Evolutionary conservation across 2,113 vertebrate genomes (phyloP).

Genomic region (Mirounga angustirostris): DNA sequence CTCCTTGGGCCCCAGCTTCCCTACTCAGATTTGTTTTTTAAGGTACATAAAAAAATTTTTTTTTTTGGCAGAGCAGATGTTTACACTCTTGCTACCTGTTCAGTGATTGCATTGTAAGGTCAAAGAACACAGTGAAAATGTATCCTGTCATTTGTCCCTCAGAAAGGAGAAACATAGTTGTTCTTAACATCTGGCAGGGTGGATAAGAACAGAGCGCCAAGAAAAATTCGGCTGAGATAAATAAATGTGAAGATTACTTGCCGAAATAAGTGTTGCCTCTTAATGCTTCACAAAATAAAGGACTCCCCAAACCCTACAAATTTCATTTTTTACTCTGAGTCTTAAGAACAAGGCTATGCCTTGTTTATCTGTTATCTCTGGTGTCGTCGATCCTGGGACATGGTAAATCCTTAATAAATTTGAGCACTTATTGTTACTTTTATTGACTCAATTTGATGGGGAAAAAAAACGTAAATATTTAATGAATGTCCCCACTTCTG

Average conservation of each 20-base stretch:
- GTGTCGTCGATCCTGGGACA: background rate
- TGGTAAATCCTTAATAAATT: slow-evolving; percentile 9
- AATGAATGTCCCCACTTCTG: background rate
- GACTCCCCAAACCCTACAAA: background rate
- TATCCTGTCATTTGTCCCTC: background rate
- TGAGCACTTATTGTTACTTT: background rate
- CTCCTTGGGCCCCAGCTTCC: background rate
- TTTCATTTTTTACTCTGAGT: background rate
- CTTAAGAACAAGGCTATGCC: background rate
- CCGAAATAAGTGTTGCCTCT: background rate
- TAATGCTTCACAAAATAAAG: background rate
- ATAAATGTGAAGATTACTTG: background rate
- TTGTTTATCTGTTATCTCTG: background rate
- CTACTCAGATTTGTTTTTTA: background rate
- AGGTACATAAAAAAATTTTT: background rate
- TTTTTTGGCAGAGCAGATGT: background rate
- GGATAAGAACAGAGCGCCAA: background rate
- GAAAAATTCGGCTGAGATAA: background rate
- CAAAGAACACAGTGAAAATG: background rate
- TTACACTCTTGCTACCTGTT: slow-evolving; percentile 1
- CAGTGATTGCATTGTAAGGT: background rate
- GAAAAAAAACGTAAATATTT: slow-evolving; percentile 31
- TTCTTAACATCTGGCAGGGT: background rate
- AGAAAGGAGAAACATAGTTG: background rate
- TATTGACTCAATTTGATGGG: slow-evolving; percentile 13